Percentiles rank a stretch among this genome's conserved stretches.
phyloP scores from a whole-genome alignment of 2,113 vertebrate genomes.

The Rhinoptilus africanus region DNA sequence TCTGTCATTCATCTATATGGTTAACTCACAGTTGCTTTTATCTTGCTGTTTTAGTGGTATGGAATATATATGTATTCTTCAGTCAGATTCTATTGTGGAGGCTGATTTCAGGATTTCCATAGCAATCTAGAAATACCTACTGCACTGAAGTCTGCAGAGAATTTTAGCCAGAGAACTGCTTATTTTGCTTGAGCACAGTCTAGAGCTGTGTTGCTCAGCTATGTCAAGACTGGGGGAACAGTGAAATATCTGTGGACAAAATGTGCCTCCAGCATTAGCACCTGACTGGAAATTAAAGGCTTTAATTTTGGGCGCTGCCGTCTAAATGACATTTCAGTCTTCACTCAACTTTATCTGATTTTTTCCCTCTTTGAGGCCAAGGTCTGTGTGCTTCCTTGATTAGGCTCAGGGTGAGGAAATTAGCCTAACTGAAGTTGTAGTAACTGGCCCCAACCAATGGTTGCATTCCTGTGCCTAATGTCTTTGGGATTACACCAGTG shows the following conservation, averaged over 20 bases:
- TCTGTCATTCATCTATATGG: not conserved
- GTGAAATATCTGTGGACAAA: not conserved
- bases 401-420: not conserved
- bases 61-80: not conserved
- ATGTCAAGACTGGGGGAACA: not conserved
- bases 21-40: not conserved
- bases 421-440: not conserved
- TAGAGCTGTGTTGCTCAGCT: not conserved
- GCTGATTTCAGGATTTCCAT: not conserved
- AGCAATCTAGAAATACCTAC: not conserved
- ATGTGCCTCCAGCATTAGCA: not conserved
- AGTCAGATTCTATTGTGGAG: not conserved
- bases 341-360: not conserved
- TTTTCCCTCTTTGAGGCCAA: not conserved
- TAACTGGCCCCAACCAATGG: not conserved
- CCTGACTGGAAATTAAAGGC: not conserved
- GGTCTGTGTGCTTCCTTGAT: not conserved
- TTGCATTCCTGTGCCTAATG: not conserved
- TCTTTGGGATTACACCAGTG: not conserved
- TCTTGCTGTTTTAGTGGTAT: not conserved
- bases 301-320: not conserved
- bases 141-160: not conserved
- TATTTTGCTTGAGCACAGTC: not conserved
- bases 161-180: not conserved
- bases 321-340: not conserved